Evolutionary conservation across 37 sponge, comb jelly and placozoan species (phyloP), one percentile per base, ranked within the genome.

Genomic region (Eunapius fragilis): DNA sequence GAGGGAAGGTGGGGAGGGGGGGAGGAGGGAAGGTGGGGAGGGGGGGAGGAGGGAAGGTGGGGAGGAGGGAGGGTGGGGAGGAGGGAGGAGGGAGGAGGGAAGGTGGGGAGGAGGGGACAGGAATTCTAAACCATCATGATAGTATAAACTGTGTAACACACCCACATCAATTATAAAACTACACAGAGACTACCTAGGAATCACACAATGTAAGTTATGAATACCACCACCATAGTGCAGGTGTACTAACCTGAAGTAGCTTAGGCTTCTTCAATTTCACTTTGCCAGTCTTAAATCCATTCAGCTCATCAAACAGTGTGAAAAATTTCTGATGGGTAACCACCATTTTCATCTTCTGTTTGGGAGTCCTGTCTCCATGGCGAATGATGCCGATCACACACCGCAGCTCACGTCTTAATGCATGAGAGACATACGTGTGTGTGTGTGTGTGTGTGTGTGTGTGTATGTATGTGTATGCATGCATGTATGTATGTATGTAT

Each of bases 301-400:
- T 83, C 30, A 90, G 86, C 70, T 95, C 89, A 31, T 92, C 76
- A 48, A 93, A 93, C 49, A 97, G 82, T 12, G 85, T 77, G 41
- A 84, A 81, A 75, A 92, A 86, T 31, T 74, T 84, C n/a, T 74
- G 77, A 49, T 96, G 91, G 14, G 76, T 91, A 19, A 92, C 94
- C 14, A 93, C 80, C 93, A 98, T 93, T 80, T 98, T 98, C 89
- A 93, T 91, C 88, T 98, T 98, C 82, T 98, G 98, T 50, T 98
- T 98, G 31, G 98, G 98, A 47, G 94, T 98, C 22, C 96, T 75
- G 78, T 98, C 98, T 30, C 94, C 98, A 76, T 97, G 98, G 17
- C 98, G 84, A 75, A 97, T 93, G 13, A 98, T 89, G 25, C 87
- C 98, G 11, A 95, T 69, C 67, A 98, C 94, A 94, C 98, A 95